A percentile compares a stretch with the other conserved stretches of the same genome.
Conservation (phyloP, 2,113 vertebrate species). For the Phasianus colchicus region DNA sequence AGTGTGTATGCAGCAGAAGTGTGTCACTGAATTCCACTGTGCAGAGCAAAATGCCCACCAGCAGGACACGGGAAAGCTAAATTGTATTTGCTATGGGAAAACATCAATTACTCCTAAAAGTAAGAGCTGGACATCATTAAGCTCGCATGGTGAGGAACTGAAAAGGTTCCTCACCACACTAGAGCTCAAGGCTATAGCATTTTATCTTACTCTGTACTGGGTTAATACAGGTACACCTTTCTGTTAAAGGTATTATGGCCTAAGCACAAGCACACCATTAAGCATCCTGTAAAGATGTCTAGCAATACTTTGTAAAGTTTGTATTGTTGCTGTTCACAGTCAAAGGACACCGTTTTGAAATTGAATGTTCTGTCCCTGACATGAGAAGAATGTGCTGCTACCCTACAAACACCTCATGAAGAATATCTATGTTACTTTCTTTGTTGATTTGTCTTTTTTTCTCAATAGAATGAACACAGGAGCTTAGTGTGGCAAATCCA, state of each 20-base stretch:
- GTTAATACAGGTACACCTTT: neutral
- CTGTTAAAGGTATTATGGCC: neutral
- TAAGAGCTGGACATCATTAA: neutral
- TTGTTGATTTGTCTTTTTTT: neutral
- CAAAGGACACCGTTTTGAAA: neutral
- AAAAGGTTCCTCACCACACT: neutral
- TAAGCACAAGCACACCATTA: neutral
- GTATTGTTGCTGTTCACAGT: too few relatives aligned
- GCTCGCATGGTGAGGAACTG: neutral
- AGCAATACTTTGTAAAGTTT: neutral
- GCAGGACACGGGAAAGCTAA: neutral
- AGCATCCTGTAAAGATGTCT: neutral
- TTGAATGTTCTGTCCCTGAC: neutral
- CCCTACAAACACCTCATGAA: neutral
- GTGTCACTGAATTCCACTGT: too few relatives aligned
- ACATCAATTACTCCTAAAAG: neutral
- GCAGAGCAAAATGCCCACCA: neutral
- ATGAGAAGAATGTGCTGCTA: fast-evolving
- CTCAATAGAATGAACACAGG: neutral
- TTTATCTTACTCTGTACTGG: neutral
- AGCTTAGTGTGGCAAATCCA: neutral
- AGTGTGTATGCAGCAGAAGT: too few relatives aligned
- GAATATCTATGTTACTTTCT: neutral
- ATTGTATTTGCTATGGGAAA: neutral
- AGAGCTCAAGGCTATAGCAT: neutral